Conservation (phyloP, 2,797 vertebrate genomes). For the Rhabdomys pumilio region DNA sequence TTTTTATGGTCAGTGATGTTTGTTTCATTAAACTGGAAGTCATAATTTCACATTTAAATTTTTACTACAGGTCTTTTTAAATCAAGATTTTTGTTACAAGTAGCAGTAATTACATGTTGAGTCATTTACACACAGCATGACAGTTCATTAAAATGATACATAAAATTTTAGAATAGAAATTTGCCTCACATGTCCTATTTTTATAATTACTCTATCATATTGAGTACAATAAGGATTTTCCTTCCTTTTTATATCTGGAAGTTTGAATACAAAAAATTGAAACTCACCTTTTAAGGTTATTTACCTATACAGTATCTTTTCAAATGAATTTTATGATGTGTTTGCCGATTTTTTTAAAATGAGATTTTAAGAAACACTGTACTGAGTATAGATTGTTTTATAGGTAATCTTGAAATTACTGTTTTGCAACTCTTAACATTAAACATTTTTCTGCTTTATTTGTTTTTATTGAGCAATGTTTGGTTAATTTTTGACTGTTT, state of each 20-base stretch:
- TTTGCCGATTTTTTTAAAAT: neutral
- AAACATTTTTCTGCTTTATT: neutral
- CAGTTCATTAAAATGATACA: neutral
- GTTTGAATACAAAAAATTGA: neutral
- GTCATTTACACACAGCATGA: neutral
- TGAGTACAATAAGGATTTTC: neutral
- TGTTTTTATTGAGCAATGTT: neutral
- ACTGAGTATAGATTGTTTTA: neutral
- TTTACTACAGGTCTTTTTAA: neutral
- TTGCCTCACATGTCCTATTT: neutral
- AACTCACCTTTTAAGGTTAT: neutral
- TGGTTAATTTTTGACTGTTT: neutral
- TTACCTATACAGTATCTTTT: neutral
- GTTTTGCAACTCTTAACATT: no score
- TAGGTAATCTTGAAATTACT: no score
- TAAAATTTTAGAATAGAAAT: neutral
- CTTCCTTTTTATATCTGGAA: neutral
- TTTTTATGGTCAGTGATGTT: neutral
- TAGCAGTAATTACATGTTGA: neutral
- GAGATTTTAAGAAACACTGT: neutral
- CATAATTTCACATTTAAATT: neutral
- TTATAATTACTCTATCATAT: neutral
- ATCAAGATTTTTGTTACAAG: neutral
- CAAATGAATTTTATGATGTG: neutral
- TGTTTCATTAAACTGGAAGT: neutral